These are phyloP conservation scores for Ascaphus truei DNA, from an alignment of 2,113 vertebrate genomes.

Conservation along the genomic window DNA sequence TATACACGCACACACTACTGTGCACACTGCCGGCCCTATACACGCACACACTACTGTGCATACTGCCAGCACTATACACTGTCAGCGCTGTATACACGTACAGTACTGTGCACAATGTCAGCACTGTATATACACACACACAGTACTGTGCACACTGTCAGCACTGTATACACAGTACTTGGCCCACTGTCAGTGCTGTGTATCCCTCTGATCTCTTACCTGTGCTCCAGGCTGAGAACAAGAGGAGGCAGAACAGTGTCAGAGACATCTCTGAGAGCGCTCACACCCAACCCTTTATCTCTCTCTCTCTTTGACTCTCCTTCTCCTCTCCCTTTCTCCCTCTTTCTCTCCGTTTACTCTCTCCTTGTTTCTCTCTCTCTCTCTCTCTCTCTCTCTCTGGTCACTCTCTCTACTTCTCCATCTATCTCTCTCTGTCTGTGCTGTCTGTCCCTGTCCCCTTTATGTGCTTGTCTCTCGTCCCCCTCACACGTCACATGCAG, in stretches of 20 bases:
- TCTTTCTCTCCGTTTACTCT: not conserved
- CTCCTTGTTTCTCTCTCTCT: too few relatives aligned
- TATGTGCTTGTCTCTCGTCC: not conserved
- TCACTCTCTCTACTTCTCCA: too few relatives aligned
- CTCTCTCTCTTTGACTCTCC: not conserved
- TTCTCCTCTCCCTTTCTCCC: slow-evolving; percentile 1
- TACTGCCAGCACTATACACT: not conserved
- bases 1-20: too few relatives aligned
- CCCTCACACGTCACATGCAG: slow-evolving; percentile 4
- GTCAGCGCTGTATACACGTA: not conserved
- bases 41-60: too few relatives aligned
- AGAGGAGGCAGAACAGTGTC: not conserved
- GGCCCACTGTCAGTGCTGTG: not conserved
- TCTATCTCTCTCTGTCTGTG: not conserved
- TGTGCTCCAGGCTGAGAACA: not conserved
- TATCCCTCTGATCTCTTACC: not conserved
- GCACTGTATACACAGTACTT: not conserved
- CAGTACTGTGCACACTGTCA: not conserved
- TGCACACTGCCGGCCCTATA: not conserved
- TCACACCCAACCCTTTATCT: too few relatives aligned
- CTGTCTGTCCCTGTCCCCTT: not conserved
- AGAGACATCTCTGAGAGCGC: not conserved
- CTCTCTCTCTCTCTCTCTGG: too few relatives aligned
- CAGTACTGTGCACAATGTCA: not conserved
- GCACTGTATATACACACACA: not conserved